These are phyloP conservation scores for Coleophora flavipennella DNA, from an alignment of 2,888 invertebrate genomes.

Conservation along the genomic window DNA sequence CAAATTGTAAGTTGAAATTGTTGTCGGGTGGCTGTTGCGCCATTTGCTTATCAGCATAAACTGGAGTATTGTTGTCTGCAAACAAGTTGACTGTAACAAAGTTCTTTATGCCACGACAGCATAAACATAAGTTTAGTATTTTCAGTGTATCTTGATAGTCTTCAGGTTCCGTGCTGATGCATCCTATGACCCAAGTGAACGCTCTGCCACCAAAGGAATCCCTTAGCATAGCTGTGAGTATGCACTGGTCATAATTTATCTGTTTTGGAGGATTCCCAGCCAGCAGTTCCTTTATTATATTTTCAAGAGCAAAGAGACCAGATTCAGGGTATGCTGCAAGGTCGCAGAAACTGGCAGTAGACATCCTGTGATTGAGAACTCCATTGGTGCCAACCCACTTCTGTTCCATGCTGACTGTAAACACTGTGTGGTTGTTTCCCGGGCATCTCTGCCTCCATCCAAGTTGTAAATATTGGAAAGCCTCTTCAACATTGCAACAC, in stretches of 20 bases:
- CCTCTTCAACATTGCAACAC: conserved; percentile 79
- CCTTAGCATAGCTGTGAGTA: conserved; percentile 78
- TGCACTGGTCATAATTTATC: conserved; percentile 76
- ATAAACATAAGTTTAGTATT: conserved; percentile 77
- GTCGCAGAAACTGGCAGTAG: conserved; percentile 83
- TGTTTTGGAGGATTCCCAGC: conserved; percentile 70
- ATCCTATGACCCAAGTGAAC: conserved; percentile 80
- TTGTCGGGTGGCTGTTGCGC: conserved; percentile 37
- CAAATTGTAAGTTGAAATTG: conserved; percentile 84
- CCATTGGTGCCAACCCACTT: conserved; percentile 80
- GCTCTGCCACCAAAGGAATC: conserved; percentile 85
- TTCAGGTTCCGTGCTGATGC: conserved; percentile 79
- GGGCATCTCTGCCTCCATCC: conserved; percentile 74
- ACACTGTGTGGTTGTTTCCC: conserved; percentile 77
- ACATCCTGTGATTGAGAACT: conserved; percentile 78
- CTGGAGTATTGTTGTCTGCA: conserved; percentile 75
- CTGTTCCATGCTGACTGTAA: conserved; percentile 82
- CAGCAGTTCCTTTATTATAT: conserved; percentile 72
- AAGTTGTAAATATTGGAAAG: conserved; percentile 78
- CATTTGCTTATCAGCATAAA: conserved; percentile 51
- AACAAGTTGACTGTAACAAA: conserved; percentile 81
- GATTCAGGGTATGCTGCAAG: conserved; percentile 74
- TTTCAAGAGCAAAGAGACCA: conserved; percentile 77
- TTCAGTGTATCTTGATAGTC: conserved; percentile 80
- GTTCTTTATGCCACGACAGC: conserved; percentile 79